A percentile compares a stretch with the other conserved stretches of the same genome.
Evolutionary conservation across 2,888 invertebrate genomes (phyloP).

Genomic region (Ferdinandea cuprea): DNA sequence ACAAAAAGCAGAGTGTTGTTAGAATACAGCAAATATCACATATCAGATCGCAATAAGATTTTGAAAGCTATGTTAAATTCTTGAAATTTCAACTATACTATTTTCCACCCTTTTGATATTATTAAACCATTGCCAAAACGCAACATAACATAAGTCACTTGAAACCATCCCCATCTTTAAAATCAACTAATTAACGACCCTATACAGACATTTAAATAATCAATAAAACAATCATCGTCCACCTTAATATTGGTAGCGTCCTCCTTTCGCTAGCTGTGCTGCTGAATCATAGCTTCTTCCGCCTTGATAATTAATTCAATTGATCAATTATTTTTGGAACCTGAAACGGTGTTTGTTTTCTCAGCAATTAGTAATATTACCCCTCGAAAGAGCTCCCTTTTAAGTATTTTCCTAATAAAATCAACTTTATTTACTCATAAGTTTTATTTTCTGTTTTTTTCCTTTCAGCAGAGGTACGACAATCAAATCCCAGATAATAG

Average conservation of each 20-base stretch:
- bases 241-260: not conserved
- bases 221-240: not conserved
- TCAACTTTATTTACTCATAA: constrained; percentile 50
- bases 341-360: not conserved
- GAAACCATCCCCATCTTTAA: not conserved
- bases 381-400: constrained; percentile 39
- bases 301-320: constrained; percentile 6
- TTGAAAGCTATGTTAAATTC: too few species aligned
- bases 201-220: not conserved
- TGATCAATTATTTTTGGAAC: not conserved
- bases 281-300: not conserved
- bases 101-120: too few species aligned
- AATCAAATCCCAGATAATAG: constrained; percentile 67
- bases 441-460: constrained; percentile 22
- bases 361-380: constrained; percentile 33
- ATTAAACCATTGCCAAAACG: too few species aligned
- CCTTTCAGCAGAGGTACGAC: constrained; percentile 57
- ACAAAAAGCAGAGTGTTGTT: too few species aligned
- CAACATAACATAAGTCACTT: too few species aligned
- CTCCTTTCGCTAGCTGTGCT: not conserved
- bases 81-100: too few species aligned
- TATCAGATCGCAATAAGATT: too few species aligned
- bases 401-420: constrained; percentile 32
- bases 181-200: not conserved
- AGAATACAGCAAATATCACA: too few species aligned